A percentile compares a stretch with the other conserved stretches of the same genome.
phyloP scores from a whole-genome alignment of 2,888 invertebrate genomes.

The Lagria hirta region DNA sequence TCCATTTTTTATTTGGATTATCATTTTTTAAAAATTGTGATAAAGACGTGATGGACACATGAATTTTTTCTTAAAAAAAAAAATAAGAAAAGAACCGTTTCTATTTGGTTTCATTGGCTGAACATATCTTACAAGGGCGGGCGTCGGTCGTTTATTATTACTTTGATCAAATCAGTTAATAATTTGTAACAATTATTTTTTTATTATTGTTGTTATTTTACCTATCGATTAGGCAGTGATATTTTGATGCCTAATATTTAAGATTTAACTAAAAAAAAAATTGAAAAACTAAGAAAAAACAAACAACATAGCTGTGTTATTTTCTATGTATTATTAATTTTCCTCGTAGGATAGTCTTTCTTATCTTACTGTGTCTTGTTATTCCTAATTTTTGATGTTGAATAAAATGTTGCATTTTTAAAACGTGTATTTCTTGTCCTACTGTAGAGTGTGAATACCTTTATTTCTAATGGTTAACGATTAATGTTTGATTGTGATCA shows the following conservation, averaged over 20 bases:
- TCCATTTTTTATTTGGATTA: conserved; percentile 5
- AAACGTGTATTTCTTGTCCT: neutral
- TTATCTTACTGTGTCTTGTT: conserved; percentile 15
- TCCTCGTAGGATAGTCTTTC: conserved; percentile 13
- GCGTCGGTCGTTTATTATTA: no score
- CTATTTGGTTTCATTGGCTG: no score
- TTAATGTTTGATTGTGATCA: no score
- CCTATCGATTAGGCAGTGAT: conserved; percentile 13
- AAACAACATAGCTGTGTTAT: conserved; percentile 21
- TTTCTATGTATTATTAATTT: conserved; percentile 21
- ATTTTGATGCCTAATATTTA: conserved; percentile 18
- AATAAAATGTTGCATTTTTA: conserved; percentile 24
- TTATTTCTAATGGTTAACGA: no score
- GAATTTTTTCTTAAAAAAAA: no score
- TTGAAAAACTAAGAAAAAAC: conserved; percentile 11
- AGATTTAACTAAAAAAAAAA: no score
- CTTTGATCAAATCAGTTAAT: no score
- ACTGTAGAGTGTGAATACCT: no score
- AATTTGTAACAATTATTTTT: neutral
- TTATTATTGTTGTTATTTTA: conserved; percentile 6
- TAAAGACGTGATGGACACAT: no score
- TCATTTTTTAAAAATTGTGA: no score
- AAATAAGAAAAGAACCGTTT: no score
- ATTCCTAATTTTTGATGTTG: conserved; percentile 23
- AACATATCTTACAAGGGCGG: no score